Conservation (phyloP, 2,113 vertebrate genomes). For the Edolisoma coerulescens region DNA sequence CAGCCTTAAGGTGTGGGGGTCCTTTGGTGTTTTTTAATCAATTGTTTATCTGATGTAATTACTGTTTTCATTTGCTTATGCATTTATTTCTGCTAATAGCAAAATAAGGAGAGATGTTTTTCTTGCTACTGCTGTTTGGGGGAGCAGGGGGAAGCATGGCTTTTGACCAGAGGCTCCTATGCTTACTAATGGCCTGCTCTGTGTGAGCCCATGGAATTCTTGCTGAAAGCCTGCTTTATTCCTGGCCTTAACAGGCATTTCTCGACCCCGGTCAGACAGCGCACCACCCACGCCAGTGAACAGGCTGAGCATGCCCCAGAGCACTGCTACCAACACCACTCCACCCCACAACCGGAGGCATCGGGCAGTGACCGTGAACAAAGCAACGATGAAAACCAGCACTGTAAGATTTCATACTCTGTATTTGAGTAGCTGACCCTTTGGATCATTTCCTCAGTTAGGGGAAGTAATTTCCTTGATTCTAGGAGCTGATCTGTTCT, state of each 20-base stretch:
- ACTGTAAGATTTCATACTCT: conserved; percentile 74
- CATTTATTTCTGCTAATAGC: neutral
- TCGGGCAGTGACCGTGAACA: conserved; percentile 86
- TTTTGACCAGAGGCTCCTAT: neutral
- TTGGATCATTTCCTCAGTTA: neutral
- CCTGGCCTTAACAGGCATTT: conserved; percentile 78
- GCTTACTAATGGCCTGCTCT: neutral
- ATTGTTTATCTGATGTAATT: neutral
- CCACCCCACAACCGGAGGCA: conserved; percentile 90
- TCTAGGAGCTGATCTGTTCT: neutral
- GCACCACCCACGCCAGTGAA: conserved; percentile 92
- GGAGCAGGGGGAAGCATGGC: neutral
- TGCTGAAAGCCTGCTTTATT: neutral
- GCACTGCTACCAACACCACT: conserved; percentile 84
- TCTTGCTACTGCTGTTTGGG: neutral
- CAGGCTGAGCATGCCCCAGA: conserved; percentile 91
- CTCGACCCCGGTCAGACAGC: conserved; percentile 88
- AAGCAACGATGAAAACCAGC: conserved; percentile 87
- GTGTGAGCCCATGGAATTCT: neutral
- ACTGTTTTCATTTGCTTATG: neutral
- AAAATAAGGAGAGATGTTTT: neutral
- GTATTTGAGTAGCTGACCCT: neutral
- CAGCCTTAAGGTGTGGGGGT: neutral
- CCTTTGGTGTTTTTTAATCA: neutral
- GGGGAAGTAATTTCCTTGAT: neutral